Conservation (phyloP, 2,888 invertebrate species). For the Drosophila aldrichi region DNA sequence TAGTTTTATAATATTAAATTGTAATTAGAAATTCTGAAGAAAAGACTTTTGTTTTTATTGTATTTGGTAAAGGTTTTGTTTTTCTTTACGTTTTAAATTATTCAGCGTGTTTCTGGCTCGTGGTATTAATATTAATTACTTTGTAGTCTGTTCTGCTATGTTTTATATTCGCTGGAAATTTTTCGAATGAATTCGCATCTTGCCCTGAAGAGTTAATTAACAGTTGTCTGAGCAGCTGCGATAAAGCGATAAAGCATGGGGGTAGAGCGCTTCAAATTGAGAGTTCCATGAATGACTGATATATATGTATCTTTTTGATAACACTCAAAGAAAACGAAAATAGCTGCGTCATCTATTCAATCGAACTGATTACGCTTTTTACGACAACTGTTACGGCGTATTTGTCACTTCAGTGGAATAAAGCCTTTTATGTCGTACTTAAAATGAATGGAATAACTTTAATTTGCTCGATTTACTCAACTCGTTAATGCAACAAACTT, state of each 20-base stretch:
- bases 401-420: not conserved
- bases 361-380: slow-evolving; percentile 18
- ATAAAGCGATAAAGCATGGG: slow-evolving; percentile 1
- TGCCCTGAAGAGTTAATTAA: slow-evolving; percentile 64
- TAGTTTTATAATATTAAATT: not conserved
- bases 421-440: not conserved
- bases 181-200: slow-evolving; percentile 50
- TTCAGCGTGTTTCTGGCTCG: slow-evolving; percentile 8
- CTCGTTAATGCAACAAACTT: slow-evolving; percentile 3
- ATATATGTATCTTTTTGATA: slow-evolving; percentile 51
- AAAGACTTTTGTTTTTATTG: too few relatives aligned
- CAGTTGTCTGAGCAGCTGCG: slow-evolving; percentile 31
- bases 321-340: slow-evolving; percentile 6
- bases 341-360: slow-evolving; percentile 19
- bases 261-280: slow-evolving; percentile 14
- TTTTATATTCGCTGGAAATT: slow-evolving; percentile 15
- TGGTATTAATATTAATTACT: slow-evolving; percentile 60
- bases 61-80: not conserved
- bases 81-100: slow-evolving; percentile 37
- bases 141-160: slow-evolving; percentile 46
- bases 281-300: slow-evolving; percentile 12
- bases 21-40: not conserved
- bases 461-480: not conserved
- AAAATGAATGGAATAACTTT: not conserved
- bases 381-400: not conserved